These are phyloP conservation scores for Cerastis rubricosa DNA, from an alignment of 2,888 invertebrate genomes.

Conservation along the genomic window DNA sequence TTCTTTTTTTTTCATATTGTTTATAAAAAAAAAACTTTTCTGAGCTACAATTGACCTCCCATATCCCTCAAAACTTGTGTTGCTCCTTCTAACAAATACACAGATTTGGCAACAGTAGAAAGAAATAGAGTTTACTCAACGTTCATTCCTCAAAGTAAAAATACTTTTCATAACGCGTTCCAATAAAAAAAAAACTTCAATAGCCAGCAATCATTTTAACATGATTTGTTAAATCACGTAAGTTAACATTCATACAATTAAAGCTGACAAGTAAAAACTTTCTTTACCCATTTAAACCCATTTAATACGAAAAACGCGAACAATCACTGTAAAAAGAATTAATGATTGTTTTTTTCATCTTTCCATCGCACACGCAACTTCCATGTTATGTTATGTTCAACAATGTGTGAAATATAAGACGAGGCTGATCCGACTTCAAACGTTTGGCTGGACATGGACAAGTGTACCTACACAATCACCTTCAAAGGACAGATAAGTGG, in stretches of 20 bases:
- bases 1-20: too few species aligned
- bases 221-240: conserved; percentile 8
- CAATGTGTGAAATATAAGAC: conserved; percentile 47
- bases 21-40: too few species aligned
- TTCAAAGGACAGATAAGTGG: conserved; percentile 68
- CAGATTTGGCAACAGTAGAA: not conserved
- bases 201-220: not conserved
- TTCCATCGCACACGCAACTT: conserved; percentile 43
- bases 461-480: conserved; percentile 57
- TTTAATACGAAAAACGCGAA: conserved; percentile 13
- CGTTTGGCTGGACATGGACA: conserved; percentile 25
- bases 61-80: not conserved
- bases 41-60: not conserved
- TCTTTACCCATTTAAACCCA: not conserved
- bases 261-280: conserved; percentile 16
- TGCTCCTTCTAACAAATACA: not conserved
- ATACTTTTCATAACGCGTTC: not conserved
- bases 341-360: conserved; percentile 18
- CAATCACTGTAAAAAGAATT: conserved; percentile 40
- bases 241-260: not conserved
- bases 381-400: conserved; percentile 34
- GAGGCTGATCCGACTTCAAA: conserved; percentile 43
- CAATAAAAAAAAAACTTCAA: not conserved
- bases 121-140: not conserved
- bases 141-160: not conserved